Evolutionary conservation across 1,140 invertebrate species (phyloP).

Genomic region (Protaetia brevitarsis): DNA sequence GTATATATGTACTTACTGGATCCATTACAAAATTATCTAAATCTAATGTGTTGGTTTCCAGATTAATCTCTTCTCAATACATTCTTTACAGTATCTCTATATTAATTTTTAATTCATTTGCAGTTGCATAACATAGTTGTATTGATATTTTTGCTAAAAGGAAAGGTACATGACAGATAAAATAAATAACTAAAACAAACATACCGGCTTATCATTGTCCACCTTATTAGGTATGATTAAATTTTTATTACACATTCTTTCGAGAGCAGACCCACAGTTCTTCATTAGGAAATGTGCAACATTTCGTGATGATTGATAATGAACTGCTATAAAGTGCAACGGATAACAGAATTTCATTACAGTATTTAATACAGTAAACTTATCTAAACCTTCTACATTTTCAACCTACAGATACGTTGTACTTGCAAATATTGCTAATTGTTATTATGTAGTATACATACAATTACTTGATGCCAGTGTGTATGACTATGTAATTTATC

Average conservation of each 20-base stretch:
- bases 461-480: constrained; percentile 15
- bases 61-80: constrained; percentile 47
- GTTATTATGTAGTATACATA: neutral
- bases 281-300: constrained; percentile 51
- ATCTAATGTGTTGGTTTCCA: constrained; percentile 43
- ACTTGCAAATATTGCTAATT: neutral
- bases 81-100: constrained; percentile 48
- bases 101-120: constrained; percentile 51
- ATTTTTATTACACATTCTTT: constrained; percentile 51
- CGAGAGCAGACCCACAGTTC: constrained; percentile 53
- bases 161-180: neutral
- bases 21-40: constrained; percentile 52
- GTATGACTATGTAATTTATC: constrained; percentile 6
- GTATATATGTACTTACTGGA: constrained; percentile 28
- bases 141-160: constrained; percentile 49
- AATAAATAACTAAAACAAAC: constrained; percentile 12
- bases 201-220: constrained; percentile 36
- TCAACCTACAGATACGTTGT: constrained; percentile 35
- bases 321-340: constrained; percentile 53
- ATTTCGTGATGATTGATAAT: constrained; percentile 45
- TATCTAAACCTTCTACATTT: constrained; percentile 45
- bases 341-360: constrained; percentile 52
- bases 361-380: constrained; percentile 50
- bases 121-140: constrained; percentile 49
- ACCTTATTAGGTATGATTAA: constrained; percentile 49